These are phyloP conservation scores for Ciconia nigra DNA, from an alignment of 2,797 vertebrate genomes.

Conservation along the genomic window DNA sequence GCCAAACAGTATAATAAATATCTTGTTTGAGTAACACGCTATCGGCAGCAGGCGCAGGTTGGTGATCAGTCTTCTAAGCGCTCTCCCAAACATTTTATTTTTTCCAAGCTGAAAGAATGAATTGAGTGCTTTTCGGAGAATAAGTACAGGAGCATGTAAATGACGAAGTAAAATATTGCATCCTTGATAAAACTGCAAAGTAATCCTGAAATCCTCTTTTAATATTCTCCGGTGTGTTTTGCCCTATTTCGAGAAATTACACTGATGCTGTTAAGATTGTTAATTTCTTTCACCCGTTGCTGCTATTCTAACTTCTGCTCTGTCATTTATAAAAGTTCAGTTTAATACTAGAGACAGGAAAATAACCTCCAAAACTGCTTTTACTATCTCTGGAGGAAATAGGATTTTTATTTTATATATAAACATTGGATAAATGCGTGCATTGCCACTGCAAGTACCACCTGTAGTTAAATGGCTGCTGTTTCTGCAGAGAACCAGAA, in stretches of 20 bases:
- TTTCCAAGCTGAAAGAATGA: neutral
- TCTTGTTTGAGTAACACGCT: neutral
- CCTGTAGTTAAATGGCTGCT: slow-evolving; percentile 39
- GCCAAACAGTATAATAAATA: neutral
- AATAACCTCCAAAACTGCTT: slow-evolving; percentile 10
- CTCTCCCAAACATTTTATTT: neutral
- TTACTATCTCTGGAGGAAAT: neutral
- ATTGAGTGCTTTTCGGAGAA: neutral
- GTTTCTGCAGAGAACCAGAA: slow-evolving; percentile 10
- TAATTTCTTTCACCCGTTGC: neutral
- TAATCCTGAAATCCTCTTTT: neutral
- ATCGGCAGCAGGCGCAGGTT: accelerated
- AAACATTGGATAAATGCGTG: neutral
- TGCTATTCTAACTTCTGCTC: neutral
- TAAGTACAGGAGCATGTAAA: neutral
- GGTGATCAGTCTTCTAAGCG: neutral
- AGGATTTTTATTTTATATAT: neutral
- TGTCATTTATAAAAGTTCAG: neutral
- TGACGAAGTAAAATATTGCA: neutral
- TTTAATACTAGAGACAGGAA: neutral
- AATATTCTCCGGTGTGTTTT: neutral
- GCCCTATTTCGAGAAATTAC: neutral
- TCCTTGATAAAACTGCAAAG: neutral
- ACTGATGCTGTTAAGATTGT: neutral
- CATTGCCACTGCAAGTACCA: neutral